Evolutionary conservation across 2,888 invertebrate species (phyloP).

Genomic region (Suillia variegata): DNA sequence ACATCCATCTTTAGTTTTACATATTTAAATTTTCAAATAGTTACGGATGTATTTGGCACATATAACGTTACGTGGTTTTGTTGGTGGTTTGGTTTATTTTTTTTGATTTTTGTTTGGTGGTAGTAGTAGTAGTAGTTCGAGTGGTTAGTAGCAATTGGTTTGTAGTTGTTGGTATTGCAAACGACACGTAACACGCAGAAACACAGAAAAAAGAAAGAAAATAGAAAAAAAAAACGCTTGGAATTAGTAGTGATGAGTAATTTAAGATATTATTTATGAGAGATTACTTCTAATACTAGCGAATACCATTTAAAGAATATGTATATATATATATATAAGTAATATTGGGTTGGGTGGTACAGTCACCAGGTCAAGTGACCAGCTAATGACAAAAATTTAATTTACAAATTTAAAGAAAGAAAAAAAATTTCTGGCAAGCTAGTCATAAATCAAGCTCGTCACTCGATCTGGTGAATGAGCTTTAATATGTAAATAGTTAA

Average conservation of each 20-base stretch:
- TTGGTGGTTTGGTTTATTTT: conserved; percentile 12
- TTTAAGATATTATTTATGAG: neutral
- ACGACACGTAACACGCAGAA: conserved; percentile 4
- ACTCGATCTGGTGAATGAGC: no score
- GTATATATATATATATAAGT: no score
- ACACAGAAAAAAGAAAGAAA: conserved; percentile 7
- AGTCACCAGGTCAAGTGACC: no score
- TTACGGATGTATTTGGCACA: conserved; percentile 38
- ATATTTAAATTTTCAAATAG: conserved; percentile 18
- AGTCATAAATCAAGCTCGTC: no score
- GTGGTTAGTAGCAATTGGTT: conserved; percentile 3
- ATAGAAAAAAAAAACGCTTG: conserved; percentile 5
- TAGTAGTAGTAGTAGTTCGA: neutral
- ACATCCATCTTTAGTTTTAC: conserved; percentile 81
- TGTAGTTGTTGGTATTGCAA: conserved; percentile 4
- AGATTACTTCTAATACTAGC: neutral
- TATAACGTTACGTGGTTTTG: conserved; percentile 23
- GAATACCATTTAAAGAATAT: no score
- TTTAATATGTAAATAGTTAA: no score
- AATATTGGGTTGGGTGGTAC: no score
- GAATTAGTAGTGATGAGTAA: conserved; percentile 4
- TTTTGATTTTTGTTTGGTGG: conserved; percentile 3
- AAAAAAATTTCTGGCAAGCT: no score
- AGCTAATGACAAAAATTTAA: no score
- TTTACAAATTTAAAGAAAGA: no score